Evolutionary conservation across 2,113 vertebrate species (phyloP).

Genomic region (Taurulus bubalis): DNA sequence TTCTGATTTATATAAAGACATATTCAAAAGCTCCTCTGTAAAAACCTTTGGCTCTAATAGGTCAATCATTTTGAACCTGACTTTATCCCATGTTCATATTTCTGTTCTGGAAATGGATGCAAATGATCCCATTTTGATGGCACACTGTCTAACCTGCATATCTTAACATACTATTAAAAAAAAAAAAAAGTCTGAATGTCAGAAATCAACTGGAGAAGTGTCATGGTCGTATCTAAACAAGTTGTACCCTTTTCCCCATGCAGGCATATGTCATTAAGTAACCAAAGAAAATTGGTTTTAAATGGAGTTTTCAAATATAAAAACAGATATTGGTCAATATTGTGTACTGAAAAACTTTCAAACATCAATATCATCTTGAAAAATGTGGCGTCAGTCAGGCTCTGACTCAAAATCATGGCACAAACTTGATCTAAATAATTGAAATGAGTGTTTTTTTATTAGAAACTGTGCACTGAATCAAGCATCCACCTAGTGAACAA

Average conservation of each 20-base stretch:
- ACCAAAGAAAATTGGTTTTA: background rate
- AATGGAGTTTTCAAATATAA: background rate
- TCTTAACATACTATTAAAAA: no score
- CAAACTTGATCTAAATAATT: slow-evolving; percentile 44
- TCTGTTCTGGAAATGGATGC: no score
- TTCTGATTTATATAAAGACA: background rate
- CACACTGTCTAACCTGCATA: background rate
- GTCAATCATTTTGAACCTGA: background rate
- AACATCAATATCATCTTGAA: no score
- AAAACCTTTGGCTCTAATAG: background rate
- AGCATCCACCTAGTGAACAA: slow-evolving; percentile 69
- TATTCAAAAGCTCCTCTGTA: background rate
- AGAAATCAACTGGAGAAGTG: background rate
- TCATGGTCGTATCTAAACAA: background rate
- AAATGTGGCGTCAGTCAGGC: background rate
- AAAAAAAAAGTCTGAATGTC: background rate
- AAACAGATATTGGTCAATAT: background rate
- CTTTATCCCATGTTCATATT: no score
- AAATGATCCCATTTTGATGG: background rate
- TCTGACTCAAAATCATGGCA: slow-evolving; percentile 15
- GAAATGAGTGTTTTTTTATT: slow-evolving; percentile 70
- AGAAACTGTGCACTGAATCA: slow-evolving; percentile 71
- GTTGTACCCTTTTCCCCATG: background rate
- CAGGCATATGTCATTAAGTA: background rate
- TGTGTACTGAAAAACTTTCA: background rate